Evolutionary conservation across 2,797 vertebrate genomes (phyloP), one percentile per base, ranked within the genome.

Genomic region (Podarcis siculus): DNA sequence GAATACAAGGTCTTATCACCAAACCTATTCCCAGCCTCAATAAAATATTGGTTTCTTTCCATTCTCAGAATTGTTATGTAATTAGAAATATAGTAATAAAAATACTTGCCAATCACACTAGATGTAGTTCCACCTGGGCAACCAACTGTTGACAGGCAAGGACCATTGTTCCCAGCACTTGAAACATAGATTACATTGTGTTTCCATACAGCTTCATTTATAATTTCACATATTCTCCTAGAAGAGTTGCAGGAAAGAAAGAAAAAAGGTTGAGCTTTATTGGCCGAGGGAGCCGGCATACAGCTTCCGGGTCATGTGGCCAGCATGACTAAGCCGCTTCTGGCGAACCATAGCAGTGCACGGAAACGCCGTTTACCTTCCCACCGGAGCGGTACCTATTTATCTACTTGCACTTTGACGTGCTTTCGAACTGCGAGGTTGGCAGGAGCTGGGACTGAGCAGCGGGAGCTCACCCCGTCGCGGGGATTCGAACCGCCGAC

Each of bases 211-310:
- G 98, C 99, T 95, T 99, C 99, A 77, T 97, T 98, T 95, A 99
- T 99, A 79, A 99, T 97, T 96, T 99, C 98, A 96, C 99, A 99
- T 94, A 99, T 98, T 96, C 99, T 98, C 98, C 99, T 99, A 90
- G 32, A 89, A 75, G 5, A 75, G 42, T 32, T 79, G 85, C 4
- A 89, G 8, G 75, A 85, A 82, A 79, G 75, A 73, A 25, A 55
- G 0, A 0, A 2, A 72, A n/a, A 1, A 39, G 61, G 21, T 91
- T 75, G 86, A 82, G 61, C 42, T 8, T 42, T 42, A 42, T 1
- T 42, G 42, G 42, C 42, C 8, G 8, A 42, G 42, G 42, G 42
- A 42, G 42, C 42, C 1, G 1, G 42, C 42, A 0, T 42, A 8
- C 42, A 42, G 42, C 42, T 42, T 42, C 42, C 42, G 8, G 42